Base-by-base conservation (phyloP, 2,797 vertebrate species). In the Borostomias antarcticus region DNA sequence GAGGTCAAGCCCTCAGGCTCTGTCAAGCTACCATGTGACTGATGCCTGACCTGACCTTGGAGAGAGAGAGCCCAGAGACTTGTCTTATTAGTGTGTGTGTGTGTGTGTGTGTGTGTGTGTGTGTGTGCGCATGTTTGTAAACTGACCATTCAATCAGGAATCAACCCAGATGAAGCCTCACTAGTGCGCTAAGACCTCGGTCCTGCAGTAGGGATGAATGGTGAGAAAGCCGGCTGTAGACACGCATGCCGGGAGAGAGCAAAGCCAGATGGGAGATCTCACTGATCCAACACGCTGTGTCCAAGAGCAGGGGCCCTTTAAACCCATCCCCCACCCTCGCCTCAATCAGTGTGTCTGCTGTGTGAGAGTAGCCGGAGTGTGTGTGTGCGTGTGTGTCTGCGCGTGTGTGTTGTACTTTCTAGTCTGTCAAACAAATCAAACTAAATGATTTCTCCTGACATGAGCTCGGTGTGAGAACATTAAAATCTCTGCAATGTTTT, bases 261-360 rank as follows among this genome's bases (percentile, higher is more conserved):
- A 47, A 21, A 56, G 50, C 70, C 58, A 75, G 77, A 72, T 75
- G 64, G 69, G 1, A 28, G 25, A 61, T 48, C 61, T 63, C 33
- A 58, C 43, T 60, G 50, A 70, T 66, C 67, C 32, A 25, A 5
- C 28, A 29, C 52, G 53, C 37, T 50, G 37, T 37, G 50, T 56
- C 32, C 64, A 40, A 28, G 35, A 15, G 17, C 59, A 4, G 56
- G 47, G n/a, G 32, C 59, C 29, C 33, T 76, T 78, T 78, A 69
- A 77, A 53, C 72, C 67, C 67, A n/a, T 40, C 28, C 60, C n/a
- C 48, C 33, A 48, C 30, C 5, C 17, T 64, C 47, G 58, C 65
- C 51, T 43, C 64, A 78, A 72, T 74, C 52, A 69, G 70, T 59
- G 73, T 73, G 62, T 64, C 35, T 75, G 10, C 63, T 58, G 48